phyloP scores from a whole-genome alignment of 2,797 vertebrate species.

The Halcyon smyrnensis region DNA sequence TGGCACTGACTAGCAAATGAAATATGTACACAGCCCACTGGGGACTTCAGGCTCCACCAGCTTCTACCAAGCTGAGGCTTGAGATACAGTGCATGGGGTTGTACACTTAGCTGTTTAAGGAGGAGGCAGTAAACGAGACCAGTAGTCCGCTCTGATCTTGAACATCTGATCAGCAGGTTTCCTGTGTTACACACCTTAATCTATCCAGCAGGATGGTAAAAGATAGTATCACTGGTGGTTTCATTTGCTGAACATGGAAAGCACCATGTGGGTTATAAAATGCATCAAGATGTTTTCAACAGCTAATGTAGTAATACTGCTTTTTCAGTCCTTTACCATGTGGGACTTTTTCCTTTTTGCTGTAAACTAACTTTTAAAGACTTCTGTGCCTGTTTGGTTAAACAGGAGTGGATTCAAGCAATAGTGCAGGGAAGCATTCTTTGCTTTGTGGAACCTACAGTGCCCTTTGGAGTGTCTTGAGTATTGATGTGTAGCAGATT shows the following conservation, averaged over 20 bases:
- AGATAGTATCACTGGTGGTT: background rate
- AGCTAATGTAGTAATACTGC: fast-evolving
- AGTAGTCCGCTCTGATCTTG: background rate
- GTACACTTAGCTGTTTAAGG: fast-evolving
- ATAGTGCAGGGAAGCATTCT: background rate
- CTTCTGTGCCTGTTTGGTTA: background rate
- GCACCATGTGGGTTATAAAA: background rate
- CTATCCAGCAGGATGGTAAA: background rate
- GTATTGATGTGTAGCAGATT: background rate
- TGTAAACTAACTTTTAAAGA: background rate
- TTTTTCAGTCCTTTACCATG: background rate
- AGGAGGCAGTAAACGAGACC: background rate
- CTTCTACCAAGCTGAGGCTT: background rate
- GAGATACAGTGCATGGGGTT: fast-evolving
- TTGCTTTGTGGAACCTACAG: background rate
- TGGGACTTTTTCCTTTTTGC: background rate
- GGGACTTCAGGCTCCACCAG: background rate
- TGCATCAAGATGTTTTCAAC: background rate
- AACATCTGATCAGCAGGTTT: background rate
- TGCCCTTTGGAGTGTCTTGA: background rate
- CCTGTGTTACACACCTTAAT: background rate
- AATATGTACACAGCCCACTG: fast-evolving
- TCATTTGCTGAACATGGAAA: background rate
- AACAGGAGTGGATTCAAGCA: background rate
- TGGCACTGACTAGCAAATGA: background rate